These are phyloP conservation scores for Macrochelys suwanniensis DNA, from an alignment of 2,797 vertebrate species.

Conservation along the genomic window DNA sequence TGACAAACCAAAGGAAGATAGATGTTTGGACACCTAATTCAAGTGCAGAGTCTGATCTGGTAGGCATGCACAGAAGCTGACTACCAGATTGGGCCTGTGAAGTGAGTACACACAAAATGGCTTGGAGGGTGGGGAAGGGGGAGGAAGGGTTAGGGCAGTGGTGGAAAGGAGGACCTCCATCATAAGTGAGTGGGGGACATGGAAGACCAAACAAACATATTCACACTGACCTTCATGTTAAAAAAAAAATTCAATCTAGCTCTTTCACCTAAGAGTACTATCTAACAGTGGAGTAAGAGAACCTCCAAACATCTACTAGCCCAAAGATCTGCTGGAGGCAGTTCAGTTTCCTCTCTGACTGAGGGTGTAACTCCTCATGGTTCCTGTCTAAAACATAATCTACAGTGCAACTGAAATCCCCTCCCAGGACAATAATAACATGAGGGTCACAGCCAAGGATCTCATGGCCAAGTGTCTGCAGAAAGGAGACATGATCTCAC, in stretches of 20 bases:
- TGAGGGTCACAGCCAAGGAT: not conserved
- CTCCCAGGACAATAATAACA: not conserved
- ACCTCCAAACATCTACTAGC: not conserved
- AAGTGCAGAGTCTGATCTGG: not conserved
- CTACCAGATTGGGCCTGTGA: not conserved
- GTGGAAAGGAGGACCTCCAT: not conserved
- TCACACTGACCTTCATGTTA: not conserved
- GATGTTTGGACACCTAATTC: not conserved
- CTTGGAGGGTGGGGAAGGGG: too few species aligned
- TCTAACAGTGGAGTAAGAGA: not conserved
- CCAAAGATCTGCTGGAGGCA: not conserved
- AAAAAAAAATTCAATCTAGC: not conserved
- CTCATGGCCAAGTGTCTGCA: not conserved
- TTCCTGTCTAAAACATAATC: not conserved
- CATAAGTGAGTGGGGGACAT: not conserved
- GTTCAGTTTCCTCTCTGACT: not conserved
- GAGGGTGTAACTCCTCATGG: not conserved
- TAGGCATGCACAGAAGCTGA: not conserved
- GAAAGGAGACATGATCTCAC: not conserved
- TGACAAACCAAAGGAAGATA: not conserved
- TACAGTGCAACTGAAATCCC: not conserved
- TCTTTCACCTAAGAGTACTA: not conserved
- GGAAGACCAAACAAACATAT: not conserved
- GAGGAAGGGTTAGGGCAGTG: not conserved
- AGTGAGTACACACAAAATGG: not conserved